Base-by-base conservation (phyloP, 2,888 invertebrate species). In the Sminthurinus aureus region DNA sequence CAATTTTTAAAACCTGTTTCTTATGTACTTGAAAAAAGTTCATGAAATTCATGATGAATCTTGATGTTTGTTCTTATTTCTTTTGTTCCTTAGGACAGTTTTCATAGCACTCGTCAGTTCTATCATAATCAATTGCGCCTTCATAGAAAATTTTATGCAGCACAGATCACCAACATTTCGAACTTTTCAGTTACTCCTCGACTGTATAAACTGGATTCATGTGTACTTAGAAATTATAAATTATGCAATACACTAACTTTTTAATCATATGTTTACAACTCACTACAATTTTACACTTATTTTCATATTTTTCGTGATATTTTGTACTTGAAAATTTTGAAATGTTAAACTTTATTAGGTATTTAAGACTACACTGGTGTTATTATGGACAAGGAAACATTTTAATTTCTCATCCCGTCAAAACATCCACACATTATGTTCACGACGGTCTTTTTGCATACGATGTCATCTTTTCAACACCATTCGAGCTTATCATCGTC, bases 351-450 rank as follows among this genome's bases (percentile, higher is more conserved):
- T n/a, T n/a, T n/a, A n/a, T 38, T 26, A 85, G 85, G 13, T 85
- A 84, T 67, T 38, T 85, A 8, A 83, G 77, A 20, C 22, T 86
- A 0, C 85, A 86, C 38, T 85, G 84, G 85, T 79, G 80, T 20
- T 86, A 86, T 51, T 84, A 76, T 64, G 58, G 74, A 0, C 22
- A 51, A 0, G 67, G 79, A 20, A 81, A 84, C 22, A 18, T 83
- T 1, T 69, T 86, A 11, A 75, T 86, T 64, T 77, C 83, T 6
- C 85, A 86, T 81, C 85, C 85, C 0, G 24, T 78, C 11, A 84
- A 84, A 69, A 86, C 85, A 0, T 75, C 85, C 0, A 20, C n/a
- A 8, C 24, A 75, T 15, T 86, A 85, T 73, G 64, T 85, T 12
- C 82, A 69, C 13, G 64, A 78, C 3, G 85, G 85, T 58, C 69